Conservation (phyloP, 1,140 invertebrate genomes). For the Doryteuthis pealeii region DNA sequence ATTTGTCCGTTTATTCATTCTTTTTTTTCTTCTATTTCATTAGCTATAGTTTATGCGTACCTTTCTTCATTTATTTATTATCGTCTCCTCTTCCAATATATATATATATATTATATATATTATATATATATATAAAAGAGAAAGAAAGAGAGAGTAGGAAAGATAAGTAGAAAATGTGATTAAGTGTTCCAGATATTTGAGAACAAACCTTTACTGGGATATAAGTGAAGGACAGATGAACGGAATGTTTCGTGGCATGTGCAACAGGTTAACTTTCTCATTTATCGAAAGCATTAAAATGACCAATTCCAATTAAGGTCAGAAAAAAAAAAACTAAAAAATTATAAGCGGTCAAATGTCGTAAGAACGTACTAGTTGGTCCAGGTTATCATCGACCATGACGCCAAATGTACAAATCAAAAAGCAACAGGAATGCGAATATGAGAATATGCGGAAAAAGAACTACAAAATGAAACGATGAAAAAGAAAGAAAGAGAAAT, state of each 20-base stretch:
- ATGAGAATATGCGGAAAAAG: too few relatives aligned
- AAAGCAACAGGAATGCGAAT: too few relatives aligned
- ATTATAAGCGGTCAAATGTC: too few relatives aligned
- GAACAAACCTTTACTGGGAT: background rate
- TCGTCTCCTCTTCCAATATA: background rate
- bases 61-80: background rate
- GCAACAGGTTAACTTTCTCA: too few relatives aligned
- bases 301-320: too few relatives aligned
- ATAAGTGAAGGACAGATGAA: background rate
- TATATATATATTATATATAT: background rate
- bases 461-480: too few relatives aligned
- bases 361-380: too few relatives aligned
- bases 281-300: too few relatives aligned
- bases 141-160: conserved; percentile 1
- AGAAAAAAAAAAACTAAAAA: too few relatives aligned
- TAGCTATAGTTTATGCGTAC: background rate
- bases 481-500: too few relatives aligned
- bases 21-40: background rate
- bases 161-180: conserved; percentile 9
- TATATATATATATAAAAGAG: background rate
- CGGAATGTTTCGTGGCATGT: background rate
- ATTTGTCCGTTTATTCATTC: background rate
- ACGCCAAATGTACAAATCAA: too few relatives aligned
- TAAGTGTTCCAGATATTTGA: background rate
- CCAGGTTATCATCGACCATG: too few relatives aligned